Base-by-base conservation (phyloP, 53 echinoderm and acorn worm species). In the Henricia sp. region DNA sequence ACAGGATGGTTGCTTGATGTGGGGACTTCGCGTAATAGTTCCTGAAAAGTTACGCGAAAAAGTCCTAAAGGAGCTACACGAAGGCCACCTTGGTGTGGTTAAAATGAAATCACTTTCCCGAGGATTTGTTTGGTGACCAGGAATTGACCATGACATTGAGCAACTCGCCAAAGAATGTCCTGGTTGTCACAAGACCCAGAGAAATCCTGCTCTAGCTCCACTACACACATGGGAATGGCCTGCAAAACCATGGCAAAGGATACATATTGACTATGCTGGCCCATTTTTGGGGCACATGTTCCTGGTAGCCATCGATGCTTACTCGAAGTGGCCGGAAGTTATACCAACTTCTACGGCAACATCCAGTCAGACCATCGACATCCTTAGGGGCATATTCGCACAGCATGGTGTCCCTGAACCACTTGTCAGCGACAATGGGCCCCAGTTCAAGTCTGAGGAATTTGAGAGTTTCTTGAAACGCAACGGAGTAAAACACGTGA, bases 141-240 rank as follows among this genome's bases (percentile, higher is more conserved):
- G 84, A 54, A 41, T 89, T 42, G 84, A 89, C 50, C 34, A 52
- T 46, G 84, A 89, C 38, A 89, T 89, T 19, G 89, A 89, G 35
- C 35, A 52, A 54, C 12, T 85, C 48, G 86, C 86, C 63, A 85
- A 74, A 74, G 34, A 44, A 29, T 85, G 86, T 50, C n/a, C 58
- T 44, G 74, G 74, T 27, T 91, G 78, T 34, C 75, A 84, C 21
- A 23, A 46, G 85, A 77, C 17, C 67, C 13, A 40, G 33, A 53
- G 12, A 60, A 70, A 53, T 35, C 48, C 87, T 12, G 33, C 65
- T 16, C 46, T 38, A 67, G 87, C 86, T 40, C 91, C 87, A 56
- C 65, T 91, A 28, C 87, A 91, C 20, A 83, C 74, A 2, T 91
- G 87, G 91, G 68, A 57, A 54, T 87, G 91, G 83, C 86, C 91